phyloP scores from a whole-genome alignment of 2,113 vertebrate species.

The Aythya baeri region DNA sequence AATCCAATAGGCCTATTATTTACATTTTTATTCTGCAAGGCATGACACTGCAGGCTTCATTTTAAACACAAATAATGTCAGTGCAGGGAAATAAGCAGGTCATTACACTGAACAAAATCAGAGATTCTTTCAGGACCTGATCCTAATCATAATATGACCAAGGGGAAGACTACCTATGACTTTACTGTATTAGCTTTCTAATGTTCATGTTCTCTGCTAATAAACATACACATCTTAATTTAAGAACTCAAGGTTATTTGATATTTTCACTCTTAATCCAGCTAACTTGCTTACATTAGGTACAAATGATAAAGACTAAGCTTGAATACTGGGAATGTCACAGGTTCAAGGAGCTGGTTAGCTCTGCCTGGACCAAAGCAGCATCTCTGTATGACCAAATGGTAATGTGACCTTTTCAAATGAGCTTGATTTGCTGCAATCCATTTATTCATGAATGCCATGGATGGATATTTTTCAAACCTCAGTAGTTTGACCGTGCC shows the following conservation, averaged over 20 bases:
- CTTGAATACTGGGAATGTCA: background rate
- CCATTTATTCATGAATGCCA: background rate
- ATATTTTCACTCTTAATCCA: background rate
- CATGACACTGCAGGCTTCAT: background rate
- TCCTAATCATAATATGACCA: background rate
- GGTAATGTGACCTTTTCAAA: slow-evolving; percentile 13
- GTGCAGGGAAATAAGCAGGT: background rate
- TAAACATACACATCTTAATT: background rate
- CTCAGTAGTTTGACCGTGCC: background rate
- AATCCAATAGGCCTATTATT: background rate
- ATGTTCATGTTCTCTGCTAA: background rate
- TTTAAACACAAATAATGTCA: background rate
- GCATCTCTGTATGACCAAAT: background rate
- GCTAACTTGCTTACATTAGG: background rate
- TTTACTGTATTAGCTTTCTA: background rate
- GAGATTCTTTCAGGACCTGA: background rate
- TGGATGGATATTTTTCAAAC: background rate
- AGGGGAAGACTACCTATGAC: background rate
- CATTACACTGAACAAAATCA: background rate
- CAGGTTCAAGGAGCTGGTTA: background rate
- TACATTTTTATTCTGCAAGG: background rate
- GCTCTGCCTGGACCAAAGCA: background rate
- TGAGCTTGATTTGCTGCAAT: background rate
- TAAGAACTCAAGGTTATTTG: background rate
- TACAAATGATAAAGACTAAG: background rate